These are phyloP conservation scores for Lasioglossum figueresi DNA, from an alignment of 2,888 invertebrate genomes.

Conservation along the genomic window DNA sequence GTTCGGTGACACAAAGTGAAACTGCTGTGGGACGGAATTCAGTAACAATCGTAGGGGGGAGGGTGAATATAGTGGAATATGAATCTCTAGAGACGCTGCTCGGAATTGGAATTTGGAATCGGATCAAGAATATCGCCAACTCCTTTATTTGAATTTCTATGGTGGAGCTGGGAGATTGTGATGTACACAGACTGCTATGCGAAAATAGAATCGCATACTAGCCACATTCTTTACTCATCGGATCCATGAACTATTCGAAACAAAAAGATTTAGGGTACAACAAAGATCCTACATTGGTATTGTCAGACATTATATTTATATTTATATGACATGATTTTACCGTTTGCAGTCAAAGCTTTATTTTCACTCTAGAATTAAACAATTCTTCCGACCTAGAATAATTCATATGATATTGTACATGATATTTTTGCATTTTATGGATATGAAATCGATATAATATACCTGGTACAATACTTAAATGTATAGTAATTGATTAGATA, in stretches of 20 bases:
- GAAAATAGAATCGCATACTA: not conserved
- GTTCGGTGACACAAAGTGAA: conserved; percentile 34
- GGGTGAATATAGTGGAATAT: not conserved
- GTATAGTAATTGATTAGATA: too few species aligned
- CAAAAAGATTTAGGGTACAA: too few species aligned
- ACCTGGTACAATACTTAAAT: too few species aligned
- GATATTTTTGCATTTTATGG: too few species aligned
- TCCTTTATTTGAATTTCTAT: conserved; percentile 7
- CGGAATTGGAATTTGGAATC: not conserved
- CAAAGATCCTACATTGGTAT: too few species aligned
- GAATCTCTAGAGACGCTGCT: not conserved
- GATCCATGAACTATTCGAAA: not conserved
- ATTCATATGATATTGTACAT: too few species aligned
- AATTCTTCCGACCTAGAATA: too few species aligned
- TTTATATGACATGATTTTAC: too few species aligned
- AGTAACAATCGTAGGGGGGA: conserved; percentile 13
- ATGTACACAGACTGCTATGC: not conserved
- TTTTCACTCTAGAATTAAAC: too few species aligned
- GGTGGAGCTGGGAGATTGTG: not conserved
- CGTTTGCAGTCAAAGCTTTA: too few species aligned
- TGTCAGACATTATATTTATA: too few species aligned
- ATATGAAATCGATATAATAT: too few species aligned
- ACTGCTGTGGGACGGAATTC: conserved; percentile 12
- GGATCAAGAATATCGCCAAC: conserved; percentile 12
- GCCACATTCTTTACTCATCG: not conserved